Evolutionary conservation across 2,888 invertebrate species (phyloP).

Genomic region (Flexamia atlantica): DNA sequence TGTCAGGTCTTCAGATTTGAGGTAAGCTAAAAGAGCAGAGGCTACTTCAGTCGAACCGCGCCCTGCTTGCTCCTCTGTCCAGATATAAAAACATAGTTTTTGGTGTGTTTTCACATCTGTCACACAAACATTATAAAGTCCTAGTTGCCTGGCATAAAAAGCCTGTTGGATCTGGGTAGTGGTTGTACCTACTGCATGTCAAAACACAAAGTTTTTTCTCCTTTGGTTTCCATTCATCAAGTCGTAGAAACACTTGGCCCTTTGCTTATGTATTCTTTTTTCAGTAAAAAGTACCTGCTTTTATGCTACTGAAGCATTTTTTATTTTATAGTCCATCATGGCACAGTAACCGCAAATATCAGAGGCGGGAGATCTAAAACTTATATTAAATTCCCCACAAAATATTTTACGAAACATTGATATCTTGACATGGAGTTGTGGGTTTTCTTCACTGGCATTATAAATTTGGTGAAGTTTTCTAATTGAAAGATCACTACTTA

Average conservation of each 20-base stretch:
- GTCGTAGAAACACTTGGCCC: not conserved
- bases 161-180: slow-evolving; percentile 27
- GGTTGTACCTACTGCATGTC: slow-evolving; percentile 30
- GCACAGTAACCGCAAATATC: slow-evolving; percentile 20
- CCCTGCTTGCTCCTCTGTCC: slow-evolving; percentile 45
- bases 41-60: slow-evolving; percentile 8
- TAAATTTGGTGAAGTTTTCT: slow-evolving; percentile 25
- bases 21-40: slow-evolving; percentile 14
- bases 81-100: slow-evolving; percentile 11
- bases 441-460: slow-evolving; percentile 8
- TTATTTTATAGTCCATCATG: not conserved
- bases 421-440: not conserved
- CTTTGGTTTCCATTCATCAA: not conserved
- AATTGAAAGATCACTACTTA: slow-evolving; percentile 11
- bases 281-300: slow-evolving; percentile 25
- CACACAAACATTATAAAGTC: slow-evolving; percentile 28
- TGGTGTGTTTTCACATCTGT: not conserved
- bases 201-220: slow-evolving; percentile 12
- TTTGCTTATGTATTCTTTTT: slow-evolving; percentile 31
- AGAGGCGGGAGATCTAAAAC: slow-evolving; percentile 28
- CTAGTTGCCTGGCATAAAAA: not conserved
- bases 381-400: slow-evolving; percentile 18
- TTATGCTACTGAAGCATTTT: slow-evolving; percentile 17
- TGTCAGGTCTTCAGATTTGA: not conserved
- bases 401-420: slow-evolving; percentile 40